phyloP scores from a whole-genome alignment of 2,888 invertebrate species.

The Agrypnus murinus region DNA sequence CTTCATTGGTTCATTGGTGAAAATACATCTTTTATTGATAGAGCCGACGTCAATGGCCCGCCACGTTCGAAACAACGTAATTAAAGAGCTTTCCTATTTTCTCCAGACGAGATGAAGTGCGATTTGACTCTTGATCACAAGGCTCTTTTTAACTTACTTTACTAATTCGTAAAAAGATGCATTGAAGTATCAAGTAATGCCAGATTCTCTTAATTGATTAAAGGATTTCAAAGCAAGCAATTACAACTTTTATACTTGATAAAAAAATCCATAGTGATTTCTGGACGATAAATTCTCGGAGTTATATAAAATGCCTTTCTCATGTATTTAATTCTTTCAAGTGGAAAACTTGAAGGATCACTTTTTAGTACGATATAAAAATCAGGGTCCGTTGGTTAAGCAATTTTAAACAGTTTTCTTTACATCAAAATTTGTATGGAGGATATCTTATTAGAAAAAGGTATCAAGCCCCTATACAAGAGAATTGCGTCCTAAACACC shows the following conservation, averaged over 20 bases:
- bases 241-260: too few relatives aligned
- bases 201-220: neutral
- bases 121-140: slow-evolving; percentile 24
- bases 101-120: neutral
- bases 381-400: neutral
- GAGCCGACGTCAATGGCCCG: slow-evolving; percentile 21
- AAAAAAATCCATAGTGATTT: too few relatives aligned
- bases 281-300: too few relatives aligned
- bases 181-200: neutral
- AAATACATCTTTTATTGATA: slow-evolving; percentile 29
- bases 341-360: neutral
- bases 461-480: slow-evolving; percentile 11
- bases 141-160: neutral
- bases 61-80: slow-evolving; percentile 27
- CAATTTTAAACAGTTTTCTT: neutral
- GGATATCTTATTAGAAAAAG: slow-evolving; percentile 11
- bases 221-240: slow-evolving; percentile 2
- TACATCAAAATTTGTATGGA: slow-evolving; percentile 14
- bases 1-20: slow-evolving; percentile 25
- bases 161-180: slow-evolving; percentile 11
- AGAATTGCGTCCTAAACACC: slow-evolving; percentile 23
- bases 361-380: neutral
- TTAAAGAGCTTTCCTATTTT: slow-evolving; percentile 14
- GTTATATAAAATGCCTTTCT: neutral
- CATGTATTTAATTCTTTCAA: slow-evolving; percentile 10